These are phyloP conservation scores for Rhagonycha fulva DNA, from an alignment of 2,888 invertebrate species.

Conservation along the genomic window DNA sequence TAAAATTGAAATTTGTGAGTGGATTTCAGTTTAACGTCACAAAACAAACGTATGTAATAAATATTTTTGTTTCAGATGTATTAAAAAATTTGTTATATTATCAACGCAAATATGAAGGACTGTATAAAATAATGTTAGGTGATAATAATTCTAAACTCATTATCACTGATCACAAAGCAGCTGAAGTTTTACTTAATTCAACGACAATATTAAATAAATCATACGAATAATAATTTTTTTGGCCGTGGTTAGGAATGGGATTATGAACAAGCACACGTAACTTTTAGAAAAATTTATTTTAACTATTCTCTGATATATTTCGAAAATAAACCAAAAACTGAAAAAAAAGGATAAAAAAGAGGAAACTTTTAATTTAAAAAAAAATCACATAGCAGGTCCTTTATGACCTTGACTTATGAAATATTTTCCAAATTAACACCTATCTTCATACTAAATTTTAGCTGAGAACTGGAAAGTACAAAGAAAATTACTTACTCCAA, in stretches of 20 bases:
- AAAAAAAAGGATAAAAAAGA: no score
- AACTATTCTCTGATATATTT: no score
- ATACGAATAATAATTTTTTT: background rate
- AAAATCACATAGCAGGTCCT: no score
- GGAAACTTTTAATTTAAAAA: no score
- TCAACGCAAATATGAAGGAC: background rate
- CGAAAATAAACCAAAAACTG: no score
- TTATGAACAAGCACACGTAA: background rate
- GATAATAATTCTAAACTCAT: background rate
- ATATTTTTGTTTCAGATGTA: background rate
- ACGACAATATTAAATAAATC: background rate
- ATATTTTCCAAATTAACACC: no score
- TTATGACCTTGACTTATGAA: no score
- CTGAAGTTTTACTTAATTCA: background rate
- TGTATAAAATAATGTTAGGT: background rate
- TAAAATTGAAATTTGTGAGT: no score
- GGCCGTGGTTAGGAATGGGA: background rate
- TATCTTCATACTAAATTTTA: conserved; percentile 11
- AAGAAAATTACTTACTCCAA: conserved; percentile 74
- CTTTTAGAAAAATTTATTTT: no score
- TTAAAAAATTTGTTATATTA: background rate
- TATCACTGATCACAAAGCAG: background rate
- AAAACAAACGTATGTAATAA: no score
- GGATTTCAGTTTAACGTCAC: no score
- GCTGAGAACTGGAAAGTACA: conserved; percentile 67